Evolutionary conservation across 2,888 invertebrate genomes (phyloP), one percentile per base, ranked within the genome.

Genomic region (Synergus laeviventris): DNA sequence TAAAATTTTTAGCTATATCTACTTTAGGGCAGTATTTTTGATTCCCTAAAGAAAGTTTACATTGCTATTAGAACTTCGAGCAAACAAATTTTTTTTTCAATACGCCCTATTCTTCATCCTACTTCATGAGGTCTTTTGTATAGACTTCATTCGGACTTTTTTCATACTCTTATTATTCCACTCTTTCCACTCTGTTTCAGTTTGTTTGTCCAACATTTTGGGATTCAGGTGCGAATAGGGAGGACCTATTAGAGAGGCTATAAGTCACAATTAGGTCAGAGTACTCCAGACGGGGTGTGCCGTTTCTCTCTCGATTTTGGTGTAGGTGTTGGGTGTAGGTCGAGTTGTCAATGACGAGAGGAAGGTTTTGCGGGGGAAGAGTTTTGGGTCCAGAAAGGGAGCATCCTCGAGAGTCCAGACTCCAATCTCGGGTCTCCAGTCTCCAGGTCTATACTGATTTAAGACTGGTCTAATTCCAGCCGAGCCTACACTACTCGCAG

Each of bases 181-280:
- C 31, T 31, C 31, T 31, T 31, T 31, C 31, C 31, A 31, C 31
- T 31, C 0, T 31, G 31, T 31, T 31, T 31, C 31, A 18, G 24
- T 56, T 56, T 56, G 56, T 56, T 56, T 56, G 56, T 56, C 18
- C 21, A 24, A 56, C 5, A 56, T 56, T 56, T 56, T 14, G 21
- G 12, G 21, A 18, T 56, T 56, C 0, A 24, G 12, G 56, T 56
- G 56, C 56, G 21, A 56, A 56, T 56, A 11, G 56, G 56, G 56
- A 56, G 56, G 21, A 56, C 11, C 56, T 88, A 87, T 88, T 88
- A 88, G 86, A 88, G 85, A 82, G 83, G 85, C 88, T 88, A 90
- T 90, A 90, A 90, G 89, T 90, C 89, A 90, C 89, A 90, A 90
- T 90, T 89, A 90, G 89, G 88, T 89, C 87, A 89, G 84, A 89